Evolutionary conservation across 2,888 invertebrate species (phyloP), one percentile per base, ranked within the genome.

Genomic region (Nomada flava): DNA sequence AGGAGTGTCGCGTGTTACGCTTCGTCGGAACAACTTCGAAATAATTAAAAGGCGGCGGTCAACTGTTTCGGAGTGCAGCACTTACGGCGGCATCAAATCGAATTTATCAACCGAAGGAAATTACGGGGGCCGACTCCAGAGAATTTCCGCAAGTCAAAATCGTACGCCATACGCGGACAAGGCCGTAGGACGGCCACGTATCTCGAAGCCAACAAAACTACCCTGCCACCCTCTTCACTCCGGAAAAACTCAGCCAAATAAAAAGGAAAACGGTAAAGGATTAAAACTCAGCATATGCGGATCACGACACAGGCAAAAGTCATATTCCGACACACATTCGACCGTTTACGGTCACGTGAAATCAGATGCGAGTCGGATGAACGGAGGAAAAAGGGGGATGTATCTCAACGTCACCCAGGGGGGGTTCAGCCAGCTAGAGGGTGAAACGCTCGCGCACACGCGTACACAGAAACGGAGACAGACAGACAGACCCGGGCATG

Each of bases 321-420:
- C 83, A 82, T 82, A 82, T 82, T 81, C 82, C 73, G 70, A 67
- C 70, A 77, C 77, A 74, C 52, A 77, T 77, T 81, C 71, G 81
- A 59, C 23, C 68, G 76, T 81, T 80, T 83, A 74, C 78, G 82
- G 78, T 78, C 82, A 82, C 69, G 78, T 74, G 71, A 76, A 68
- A 82, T 82, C 82, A 72, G 62, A 72, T 57, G 71, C 64, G 82
- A 82, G 71, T 59, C 80, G 80, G 71, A 80, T 64, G 80, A 82
- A 68, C 67, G 81, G 57, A 76, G 67, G 42, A 52, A 52, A 29
- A 63, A 47, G 70, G 80, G 65, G 53, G 65, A 36, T 15, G 55
- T 18, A 62, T 62, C 60, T 29, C 20, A 29, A 76, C 80, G 70
- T 71, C 36, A 71, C 10, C 10, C 26, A 44, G 73, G 65, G 70